Conservation (phyloP, 2,797 vertebrate species). For the Lacerta bilineata region DNA sequence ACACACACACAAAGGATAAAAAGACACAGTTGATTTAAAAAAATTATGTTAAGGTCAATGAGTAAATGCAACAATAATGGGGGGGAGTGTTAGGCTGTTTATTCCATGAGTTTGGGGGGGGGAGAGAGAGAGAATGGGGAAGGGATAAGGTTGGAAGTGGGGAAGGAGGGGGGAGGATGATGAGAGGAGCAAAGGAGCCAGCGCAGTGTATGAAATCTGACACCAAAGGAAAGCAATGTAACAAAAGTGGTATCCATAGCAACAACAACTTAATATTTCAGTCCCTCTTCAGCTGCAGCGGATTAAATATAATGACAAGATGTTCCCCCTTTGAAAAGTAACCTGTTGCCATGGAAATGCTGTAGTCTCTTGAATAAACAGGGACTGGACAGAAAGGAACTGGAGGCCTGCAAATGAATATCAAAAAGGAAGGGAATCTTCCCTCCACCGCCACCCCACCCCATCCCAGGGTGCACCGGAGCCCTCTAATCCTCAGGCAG, state of each 20-base stretch:
- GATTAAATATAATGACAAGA: constrained; percentile 99
- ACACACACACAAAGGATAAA: too few species aligned
- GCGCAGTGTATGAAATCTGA: constrained; percentile 78
- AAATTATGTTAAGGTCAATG: constrained; percentile 54
- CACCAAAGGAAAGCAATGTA: constrained; percentile 89
- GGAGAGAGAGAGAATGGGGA: too few species aligned
- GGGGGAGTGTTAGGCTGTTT: constrained; percentile 65
- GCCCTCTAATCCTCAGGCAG: not conserved
- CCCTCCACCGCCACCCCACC: constrained; percentile 21
- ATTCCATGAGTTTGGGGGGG: constrained; percentile 54
- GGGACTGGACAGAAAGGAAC: constrained; percentile 79
- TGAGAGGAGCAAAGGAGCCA: constrained; percentile 59
- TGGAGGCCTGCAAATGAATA: constrained; percentile 74
- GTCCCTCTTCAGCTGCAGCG: constrained; percentile 96
- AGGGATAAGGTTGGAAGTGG: not conserved
- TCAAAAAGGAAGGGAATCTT: constrained; percentile 74
- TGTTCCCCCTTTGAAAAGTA: constrained; percentile 97
- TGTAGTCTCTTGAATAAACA: constrained; percentile 89
- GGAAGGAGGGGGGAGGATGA: not conserved
- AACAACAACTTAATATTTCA: constrained; percentile 99
- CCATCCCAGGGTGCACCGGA: constrained; percentile 39
- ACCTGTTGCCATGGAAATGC: constrained; percentile 92
- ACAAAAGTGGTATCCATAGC: constrained; percentile 96
- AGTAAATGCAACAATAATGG: constrained; percentile 67
- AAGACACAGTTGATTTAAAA: too few species aligned